Base-by-base conservation (phyloP, 1,140 invertebrate genomes). In the Heterodera carotae region DNA sequence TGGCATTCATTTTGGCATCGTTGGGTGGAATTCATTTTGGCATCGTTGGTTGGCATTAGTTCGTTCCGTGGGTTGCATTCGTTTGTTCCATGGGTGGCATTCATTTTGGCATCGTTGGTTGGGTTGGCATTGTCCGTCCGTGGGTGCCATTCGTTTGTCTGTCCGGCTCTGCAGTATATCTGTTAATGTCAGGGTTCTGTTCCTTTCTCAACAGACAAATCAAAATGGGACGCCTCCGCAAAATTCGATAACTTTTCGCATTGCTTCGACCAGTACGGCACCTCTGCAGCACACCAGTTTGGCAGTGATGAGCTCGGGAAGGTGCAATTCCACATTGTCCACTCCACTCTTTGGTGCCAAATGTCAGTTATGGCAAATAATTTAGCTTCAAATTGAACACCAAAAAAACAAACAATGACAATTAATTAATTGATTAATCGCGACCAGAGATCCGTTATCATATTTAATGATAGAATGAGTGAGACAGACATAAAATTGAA, bases 241-340 rank as follows among this genome's bases (percentile, higher is more conserved):
- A 27, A 1, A 66, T 34, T 66, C 62, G 62, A 66, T 66, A 25
- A 66, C 62, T 12, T 66, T 66, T 22, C 62, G 62, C 8, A 15
- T 12, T 22, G 62, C 62, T 22, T 66, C 62, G 12, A 34, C n/a
- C 62, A 66, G 27, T 34, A 66, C 29, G 29, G 33, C 27, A 22
- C 29, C 62, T 1, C 0, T 66, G 62, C n/a, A 66, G 33, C 62
- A 66, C 62, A 66, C 15, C 62, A 66, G 62, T 31, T 22, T 66
- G 27, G 62, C 62, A 6, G 62, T 66, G 62, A 31, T 66, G 62
- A 29, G 33, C 62, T 66, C 62, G 29, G 72, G 72, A 8, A 56
- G 53, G 27, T 74, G 71, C 62, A 74, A 74, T 34, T 74, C 72
- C 22, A 62, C 56, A 34, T 12, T 73, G 18, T 73, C 48, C 12